Conservation (phyloP, 1,140 invertebrate species). For the Ctenoplectra terminalis region DNA sequence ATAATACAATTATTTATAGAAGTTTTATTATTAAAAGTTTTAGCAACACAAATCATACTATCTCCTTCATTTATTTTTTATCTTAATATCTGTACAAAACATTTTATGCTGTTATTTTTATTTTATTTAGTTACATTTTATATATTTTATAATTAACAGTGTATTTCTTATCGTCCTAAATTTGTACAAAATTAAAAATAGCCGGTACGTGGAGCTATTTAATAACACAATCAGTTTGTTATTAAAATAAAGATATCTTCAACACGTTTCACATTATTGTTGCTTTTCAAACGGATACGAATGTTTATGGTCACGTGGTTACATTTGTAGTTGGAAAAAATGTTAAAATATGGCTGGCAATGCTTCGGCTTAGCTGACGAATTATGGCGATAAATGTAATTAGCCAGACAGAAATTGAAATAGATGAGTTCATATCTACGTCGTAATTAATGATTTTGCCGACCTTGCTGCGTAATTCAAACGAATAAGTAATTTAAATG, state of each 20-base stretch:
- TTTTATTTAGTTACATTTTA: neutral
- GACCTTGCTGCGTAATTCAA: constrained; percentile 1
- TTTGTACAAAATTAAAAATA: neutral
- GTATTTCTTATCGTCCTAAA: neutral
- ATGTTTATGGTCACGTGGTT: neutral
- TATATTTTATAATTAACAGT: neutral
- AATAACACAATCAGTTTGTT: too few species aligned
- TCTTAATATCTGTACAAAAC: neutral
- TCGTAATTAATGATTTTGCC: constrained; percentile 1
- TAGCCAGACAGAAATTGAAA: constrained; percentile 15
- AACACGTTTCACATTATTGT: neutral
- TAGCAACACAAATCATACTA: neutral
- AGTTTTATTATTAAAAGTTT: neutral
- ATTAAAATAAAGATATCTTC: too few species aligned
- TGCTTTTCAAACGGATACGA: neutral
- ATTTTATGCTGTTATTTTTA: neutral
- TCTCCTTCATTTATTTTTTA: too few species aligned
- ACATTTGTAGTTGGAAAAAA: neutral
- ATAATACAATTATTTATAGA: too few species aligned
- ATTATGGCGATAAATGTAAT: constrained; percentile 1
- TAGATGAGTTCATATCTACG: neutral
- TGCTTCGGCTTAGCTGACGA: neutral
- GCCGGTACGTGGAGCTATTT: too few species aligned
- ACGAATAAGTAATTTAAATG: constrained; percentile 3
- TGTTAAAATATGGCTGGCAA: neutral